phyloP scores from a whole-genome alignment of 2,888 invertebrate genomes.

The Periphyllus acericola region DNA sequence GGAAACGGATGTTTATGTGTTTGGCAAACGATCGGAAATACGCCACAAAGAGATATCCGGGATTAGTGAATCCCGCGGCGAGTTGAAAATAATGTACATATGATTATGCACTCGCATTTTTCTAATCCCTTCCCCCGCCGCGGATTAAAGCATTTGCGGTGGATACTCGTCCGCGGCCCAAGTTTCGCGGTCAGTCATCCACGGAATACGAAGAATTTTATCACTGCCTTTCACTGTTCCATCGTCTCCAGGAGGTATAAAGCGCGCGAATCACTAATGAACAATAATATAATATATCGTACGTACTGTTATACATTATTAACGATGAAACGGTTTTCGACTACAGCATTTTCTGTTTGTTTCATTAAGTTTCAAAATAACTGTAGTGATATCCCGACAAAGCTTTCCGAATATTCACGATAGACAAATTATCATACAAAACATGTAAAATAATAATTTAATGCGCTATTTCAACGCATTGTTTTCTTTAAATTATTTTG shows the following conservation, averaged over 20 bases:
- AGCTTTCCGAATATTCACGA: too few relatives aligned
- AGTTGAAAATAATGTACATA: conserved; percentile 12
- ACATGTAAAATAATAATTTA: too few relatives aligned
- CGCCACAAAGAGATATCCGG: neutral
- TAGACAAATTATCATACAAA: too few relatives aligned
- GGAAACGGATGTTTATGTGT: conserved; percentile 4
- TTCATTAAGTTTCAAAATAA: too few relatives aligned
- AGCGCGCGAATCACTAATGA: too few relatives aligned
- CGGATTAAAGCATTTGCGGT: neutral
- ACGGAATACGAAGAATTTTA: neutral
- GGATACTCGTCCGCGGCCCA: neutral
- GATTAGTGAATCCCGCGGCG: neutral
- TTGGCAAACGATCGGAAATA: neutral
- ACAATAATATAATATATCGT: too few relatives aligned
- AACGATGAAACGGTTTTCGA: too few relatives aligned
- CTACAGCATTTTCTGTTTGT: too few relatives aligned
- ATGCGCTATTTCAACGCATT: too few relatives aligned
- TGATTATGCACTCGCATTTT: neutral
- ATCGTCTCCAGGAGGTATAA: neutral
- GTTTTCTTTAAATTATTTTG: too few relatives aligned
- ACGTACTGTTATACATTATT: too few relatives aligned
- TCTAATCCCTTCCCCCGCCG: neutral
- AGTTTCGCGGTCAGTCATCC: neutral
- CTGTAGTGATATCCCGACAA: too few relatives aligned
- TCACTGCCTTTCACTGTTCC: neutral